Base-by-base conservation (phyloP, 2,888 invertebrate species). In the Sphaerophoria taeniata region DNA sequence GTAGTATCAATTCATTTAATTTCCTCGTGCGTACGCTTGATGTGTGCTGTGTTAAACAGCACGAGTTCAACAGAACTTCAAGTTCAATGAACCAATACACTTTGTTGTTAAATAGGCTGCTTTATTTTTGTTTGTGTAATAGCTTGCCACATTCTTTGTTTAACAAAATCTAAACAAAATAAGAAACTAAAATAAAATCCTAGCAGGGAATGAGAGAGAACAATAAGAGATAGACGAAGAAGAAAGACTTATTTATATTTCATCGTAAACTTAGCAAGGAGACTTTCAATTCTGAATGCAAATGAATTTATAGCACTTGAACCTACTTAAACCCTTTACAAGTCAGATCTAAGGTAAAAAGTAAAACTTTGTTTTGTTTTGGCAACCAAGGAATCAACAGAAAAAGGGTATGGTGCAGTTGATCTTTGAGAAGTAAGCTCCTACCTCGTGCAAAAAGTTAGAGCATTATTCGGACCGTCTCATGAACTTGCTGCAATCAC, bases 1-100 rank as follows among this genome's bases (percentile, higher is more conserved):
- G 75, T 75, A 72, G 84, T 80, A 85, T 85, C 84, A 80, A 85
- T 85, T 85, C 84, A 75, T 80, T 85, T 80, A 85, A 85, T 85
- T 85, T 85, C 80, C 80, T 80, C 84, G 80, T 85, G 84, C 84
- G 84, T 85, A 43, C 80, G 72, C 55, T 71, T 79, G 61, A 36
- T 53, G 74, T 79, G 65, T 74, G 51, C 49, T 83, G 72, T 65
- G 70, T 24, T 69, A 75, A 69, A 63, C 63, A 85, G 69, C 80
- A 72, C 69, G 76, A 85, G 80, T 80, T 85, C 84, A 85, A 80
- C 55, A 80, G 80, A 85, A 85, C 84, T 75, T 85, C 72, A 72
- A 76, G 84, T 85, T 85, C 84, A 85, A 85, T 80, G 84, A 85
- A 85, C 84, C 75, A 80, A 63, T 71, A 76, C 72, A 76, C 72